A percentile compares a stretch with the other conserved stretches of the same genome.
These are phyloP conservation scores for Xestobium rufovillosum DNA, from an alignment of 2,888 invertebrate species.

Conservation along the genomic window DNA sequence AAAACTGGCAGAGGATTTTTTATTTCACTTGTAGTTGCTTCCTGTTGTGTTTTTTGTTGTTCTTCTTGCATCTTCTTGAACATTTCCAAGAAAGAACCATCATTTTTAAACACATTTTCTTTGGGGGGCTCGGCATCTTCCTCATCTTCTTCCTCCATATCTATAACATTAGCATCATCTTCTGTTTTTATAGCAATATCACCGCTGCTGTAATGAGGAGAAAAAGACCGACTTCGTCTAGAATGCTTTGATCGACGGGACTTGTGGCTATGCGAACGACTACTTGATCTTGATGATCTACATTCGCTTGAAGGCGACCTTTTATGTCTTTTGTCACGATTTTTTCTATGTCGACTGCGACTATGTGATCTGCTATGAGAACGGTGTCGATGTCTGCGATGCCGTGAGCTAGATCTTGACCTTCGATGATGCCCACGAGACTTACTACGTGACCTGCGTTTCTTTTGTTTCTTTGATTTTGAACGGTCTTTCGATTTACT, in stretches of 20 bases:
- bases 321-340: too few relatives aligned
- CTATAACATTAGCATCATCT: constrained; percentile 27
- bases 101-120: constrained; percentile 72
- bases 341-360: constrained; percentile 13
- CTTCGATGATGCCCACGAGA: constrained; percentile 13
- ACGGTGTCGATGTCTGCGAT: constrained; percentile 22
- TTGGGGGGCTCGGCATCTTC: constrained; percentile 42
- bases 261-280: constrained; percentile 20
- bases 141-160: constrained; percentile 32
- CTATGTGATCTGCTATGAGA: constrained; percentile 17
- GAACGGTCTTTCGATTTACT: constrained; percentile 8
- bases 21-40: constrained; percentile 34
- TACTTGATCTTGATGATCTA: constrained; percentile 23
- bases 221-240: constrained; percentile 18
- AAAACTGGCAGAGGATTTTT: constrained; percentile 50
- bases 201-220: constrained; percentile 8
- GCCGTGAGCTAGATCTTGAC: constrained; percentile 23
- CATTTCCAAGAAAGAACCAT: constrained; percentile 85
- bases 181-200: constrained; percentile 1
- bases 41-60: constrained; percentile 43
- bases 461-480: constrained; percentile 16
- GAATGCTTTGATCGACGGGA: constrained; percentile 14
- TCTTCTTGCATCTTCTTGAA: constrained; percentile 81
- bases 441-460: constrained; percentile 2
- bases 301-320: constrained; percentile 14